Evolutionary conservation across 1,140 invertebrate species (phyloP), one percentile per base, ranked within the genome.

Genomic region (Pomacea maculata): DNA sequence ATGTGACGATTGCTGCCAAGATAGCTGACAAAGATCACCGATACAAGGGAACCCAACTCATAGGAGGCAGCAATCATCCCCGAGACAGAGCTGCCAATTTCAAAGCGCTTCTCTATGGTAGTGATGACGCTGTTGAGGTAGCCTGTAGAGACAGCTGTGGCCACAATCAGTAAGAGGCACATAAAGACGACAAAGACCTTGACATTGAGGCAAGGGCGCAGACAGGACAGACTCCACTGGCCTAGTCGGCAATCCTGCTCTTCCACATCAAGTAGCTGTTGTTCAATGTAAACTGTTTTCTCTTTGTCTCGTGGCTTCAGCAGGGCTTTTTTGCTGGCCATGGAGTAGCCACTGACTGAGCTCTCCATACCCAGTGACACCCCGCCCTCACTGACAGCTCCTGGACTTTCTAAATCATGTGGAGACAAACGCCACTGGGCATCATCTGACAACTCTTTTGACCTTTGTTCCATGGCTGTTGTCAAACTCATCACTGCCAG

Each of bases 121-220:
- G 97, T 98, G 89, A 98, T 98, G 89, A 98, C 97, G 92, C 96
- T 97, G 57, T 98, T 97, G 90, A 99, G 97, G 91, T 99, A 99
- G 11, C 91, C 91, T 4, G 90, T 89, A 21, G 89, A 89, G 70
- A 92, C 78, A 11, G 89, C 88, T 25, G 89, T 88, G 21, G 87
- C 86, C 76, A 98, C 93, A 83, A 96, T 97, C 73, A 97, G 96
- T 83, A 98, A 94, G 90, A 98, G 94, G 88, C 96, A 97, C 86
- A 97, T 94, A 82, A 97, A 94, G 90, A 97, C 94, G 86, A 98
- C 97, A 91, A 98, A 98, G 84, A 97, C 95, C 94, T 96, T 93
- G 75, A 95, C 90, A 80, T 88, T 91, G 78, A 89, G 95, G 91
- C 95, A 96, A 89, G 93, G 93, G 92, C 97, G 96, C 84, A 97